Percentiles rank a stretch among this genome's conserved stretches.
phyloP scores from a whole-genome alignment of 2,888 invertebrate genomes.

The Teleogryllus oceanicus region DNA sequence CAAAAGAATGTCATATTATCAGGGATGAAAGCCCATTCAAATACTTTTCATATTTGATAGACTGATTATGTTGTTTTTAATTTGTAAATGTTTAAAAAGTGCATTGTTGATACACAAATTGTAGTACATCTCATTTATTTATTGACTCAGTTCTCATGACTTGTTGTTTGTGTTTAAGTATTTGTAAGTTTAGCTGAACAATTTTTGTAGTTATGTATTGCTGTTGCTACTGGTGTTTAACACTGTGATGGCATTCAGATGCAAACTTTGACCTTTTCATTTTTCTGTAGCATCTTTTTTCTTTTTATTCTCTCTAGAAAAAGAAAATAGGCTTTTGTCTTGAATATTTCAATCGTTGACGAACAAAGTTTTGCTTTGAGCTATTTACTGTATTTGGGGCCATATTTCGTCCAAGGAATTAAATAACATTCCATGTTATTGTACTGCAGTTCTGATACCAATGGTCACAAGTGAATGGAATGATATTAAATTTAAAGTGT shows the following conservation, averaged over 20 bases:
- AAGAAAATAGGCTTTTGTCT: not conserved
- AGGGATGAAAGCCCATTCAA: slow-evolving; percentile 28
- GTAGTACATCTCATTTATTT: not conserved
- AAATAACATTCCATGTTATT: no score
- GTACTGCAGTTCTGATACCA: no score
- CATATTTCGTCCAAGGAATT: no score
- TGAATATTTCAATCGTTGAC: no score
- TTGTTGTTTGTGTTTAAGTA: not conserved
- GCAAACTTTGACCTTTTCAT: not conserved
- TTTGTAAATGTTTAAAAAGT: slow-evolving; percentile 27
- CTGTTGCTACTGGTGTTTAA: slow-evolving; percentile 18
- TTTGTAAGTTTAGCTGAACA: not conserved
- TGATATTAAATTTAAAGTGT: not conserved
- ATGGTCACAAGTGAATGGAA: not conserved
- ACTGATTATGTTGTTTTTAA: slow-evolving; percentile 29
- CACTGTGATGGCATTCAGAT: not conserved
- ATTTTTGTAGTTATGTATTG: slow-evolving; percentile 4
- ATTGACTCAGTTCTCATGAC: not conserved
- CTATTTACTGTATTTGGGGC: no score
- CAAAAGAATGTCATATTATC: slow-evolving; percentile 21
- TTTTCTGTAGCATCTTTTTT: not conserved
- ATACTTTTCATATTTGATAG: slow-evolving; percentile 27
- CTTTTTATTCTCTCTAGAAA: not conserved
- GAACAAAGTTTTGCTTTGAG: no score
- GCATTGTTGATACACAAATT: slow-evolving; percentile 4